Base-by-base conservation (phyloP, 2,888 invertebrate genomes). In the Fissipunctia ypsillon region DNA sequence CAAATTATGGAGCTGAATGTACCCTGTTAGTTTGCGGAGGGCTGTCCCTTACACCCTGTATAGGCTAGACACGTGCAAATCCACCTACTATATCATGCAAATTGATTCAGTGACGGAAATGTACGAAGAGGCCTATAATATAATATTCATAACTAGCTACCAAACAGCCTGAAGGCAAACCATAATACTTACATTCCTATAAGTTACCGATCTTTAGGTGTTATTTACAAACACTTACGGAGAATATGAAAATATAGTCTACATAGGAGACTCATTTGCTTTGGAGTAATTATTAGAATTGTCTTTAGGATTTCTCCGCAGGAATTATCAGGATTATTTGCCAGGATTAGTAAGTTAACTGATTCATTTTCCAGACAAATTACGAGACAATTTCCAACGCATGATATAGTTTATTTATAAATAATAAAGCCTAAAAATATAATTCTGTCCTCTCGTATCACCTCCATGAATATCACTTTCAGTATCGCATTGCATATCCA, bases 401-500 rank as follows among this genome's bases (percentile, higher is more conserved):
- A 61, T 43, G 38, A 25, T 10, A 41, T 41, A 19, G 22, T 43
- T 28, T 12, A 12, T 41, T 41, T 41, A 5, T 7, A 19, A 43
- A 25, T 12, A 22, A 61, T 43, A 43, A 14, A 57, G 12, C 22
- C 3, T 12, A 48, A 45, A 69, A 70, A 68, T 35, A 25, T 31
- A 22, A n/a, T 31, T 54, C 63, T 22, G 28, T 67, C n/a, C 59
- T 60, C 54, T 65, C 41, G 22, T 38, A 56, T 70, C 76, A 77
- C 85, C 79, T 76, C 79, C 80, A 84, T 87, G 88, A 89, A 91
- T 92, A 95, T 93, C 93, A 92, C 93, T 93, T 93, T 93, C 93
- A 80, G 90, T 94, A 94, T 95, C 94, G 91, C 88, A 89, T 93
- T 93, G 94, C 95, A 94, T 94, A 95, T 95, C 95, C 92, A 94